Conservation (phyloP, 2,888 invertebrate species). For the Troilus luridus region DNA sequence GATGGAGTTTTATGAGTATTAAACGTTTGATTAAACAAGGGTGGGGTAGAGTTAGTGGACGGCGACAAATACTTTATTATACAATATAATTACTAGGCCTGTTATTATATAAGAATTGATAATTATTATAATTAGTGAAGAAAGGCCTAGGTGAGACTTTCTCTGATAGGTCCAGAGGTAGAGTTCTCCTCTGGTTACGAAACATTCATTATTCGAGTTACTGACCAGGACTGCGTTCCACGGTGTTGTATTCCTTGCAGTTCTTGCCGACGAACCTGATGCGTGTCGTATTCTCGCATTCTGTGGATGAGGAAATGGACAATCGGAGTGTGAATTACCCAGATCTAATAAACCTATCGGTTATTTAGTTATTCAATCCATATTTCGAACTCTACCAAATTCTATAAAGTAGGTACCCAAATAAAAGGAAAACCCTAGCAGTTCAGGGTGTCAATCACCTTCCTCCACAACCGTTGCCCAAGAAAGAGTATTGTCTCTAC, state of each 20-base stretch:
- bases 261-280: neutral
- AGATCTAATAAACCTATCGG: neutral
- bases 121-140: conserved; percentile 13
- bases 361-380: no score
- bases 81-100: neutral
- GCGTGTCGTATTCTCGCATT: neutral
- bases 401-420: no score
- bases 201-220: conserved; percentile 26
- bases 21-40: neutral
- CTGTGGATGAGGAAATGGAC: neutral
- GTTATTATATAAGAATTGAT: conserved; percentile 6
- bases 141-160: conserved; percentile 9
- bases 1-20: neutral
- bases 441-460: no score
- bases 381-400: no score
- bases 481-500: no score
- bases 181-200: conserved; percentile 30
- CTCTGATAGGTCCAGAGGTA: conserved; percentile 11
- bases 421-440: no score
- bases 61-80: neutral
- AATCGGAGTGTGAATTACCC: neutral
- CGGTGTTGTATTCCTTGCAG: neutral
- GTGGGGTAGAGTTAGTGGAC: neutral
- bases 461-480: no score
- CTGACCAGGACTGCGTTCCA: conserved; percentile 24